Conservation (phyloP, 2,888 invertebrate species). For the Drosophila paranaensis region DNA sequence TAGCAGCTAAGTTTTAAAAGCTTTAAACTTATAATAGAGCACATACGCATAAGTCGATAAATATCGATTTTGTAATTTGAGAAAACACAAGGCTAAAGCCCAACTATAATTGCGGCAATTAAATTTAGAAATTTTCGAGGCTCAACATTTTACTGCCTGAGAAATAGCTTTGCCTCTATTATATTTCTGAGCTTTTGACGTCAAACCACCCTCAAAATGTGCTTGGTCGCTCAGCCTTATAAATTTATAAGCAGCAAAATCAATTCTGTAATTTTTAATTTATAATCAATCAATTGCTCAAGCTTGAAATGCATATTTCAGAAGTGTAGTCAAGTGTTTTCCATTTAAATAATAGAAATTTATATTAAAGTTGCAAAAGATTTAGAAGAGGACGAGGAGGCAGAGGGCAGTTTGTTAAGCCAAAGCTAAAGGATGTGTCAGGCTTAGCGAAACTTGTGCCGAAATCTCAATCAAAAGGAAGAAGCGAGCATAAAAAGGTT, state of each 20-base stretch:
- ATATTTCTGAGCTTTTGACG: neutral
- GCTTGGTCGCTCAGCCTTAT: neutral
- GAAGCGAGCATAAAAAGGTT: constrained; percentile 15
- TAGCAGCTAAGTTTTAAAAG: neutral
- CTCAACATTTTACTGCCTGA: neutral
- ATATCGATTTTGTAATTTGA: neutral
- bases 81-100: neutral
- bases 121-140: neutral
- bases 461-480: constrained; percentile 25
- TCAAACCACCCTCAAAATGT: neutral
- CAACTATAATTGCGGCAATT: neutral
- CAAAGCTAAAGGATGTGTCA: neutral
- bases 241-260: constrained; percentile 1
- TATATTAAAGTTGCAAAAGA: neutral
- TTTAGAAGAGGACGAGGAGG: neutral
- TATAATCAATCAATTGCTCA: constrained; percentile 1
- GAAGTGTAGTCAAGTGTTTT: neutral
- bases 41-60: neutral
- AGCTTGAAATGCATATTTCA: neutral
- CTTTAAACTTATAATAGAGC: neutral
- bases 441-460: constrained; percentile 20
- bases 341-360: neutral
- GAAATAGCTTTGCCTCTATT: neutral
- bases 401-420: neutral
- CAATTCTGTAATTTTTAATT: constrained; percentile 5